These are phyloP conservation scores for Microplitis mediator DNA, from an alignment of 1,140 invertebrate genomes.

Conservation along the genomic window DNA sequence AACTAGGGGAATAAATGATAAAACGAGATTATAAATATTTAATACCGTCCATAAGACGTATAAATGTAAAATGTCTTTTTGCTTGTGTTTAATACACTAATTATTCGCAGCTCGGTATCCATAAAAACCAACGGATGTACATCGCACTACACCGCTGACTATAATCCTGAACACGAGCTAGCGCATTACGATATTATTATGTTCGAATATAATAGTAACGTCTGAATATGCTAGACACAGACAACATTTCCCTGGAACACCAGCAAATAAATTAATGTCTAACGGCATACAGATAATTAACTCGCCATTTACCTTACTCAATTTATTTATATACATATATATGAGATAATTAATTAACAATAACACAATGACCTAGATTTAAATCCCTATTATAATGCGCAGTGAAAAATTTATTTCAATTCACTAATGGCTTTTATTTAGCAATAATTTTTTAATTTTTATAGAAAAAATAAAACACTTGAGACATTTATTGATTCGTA, in stretches of 20 bases:
- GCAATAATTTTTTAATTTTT: too few species aligned
- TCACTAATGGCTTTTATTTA: too few species aligned
- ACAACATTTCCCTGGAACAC: background rate
- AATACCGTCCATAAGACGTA: too few species aligned
- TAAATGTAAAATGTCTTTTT: too few species aligned
- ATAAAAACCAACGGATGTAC: constrained; percentile 17
- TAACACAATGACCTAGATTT: constrained; percentile 4
- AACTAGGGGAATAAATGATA: too few species aligned
- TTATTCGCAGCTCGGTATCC: constrained; percentile 3
- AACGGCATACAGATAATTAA: constrained; percentile 18
- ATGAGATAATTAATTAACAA: constrained; percentile 6
- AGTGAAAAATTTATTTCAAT: background rate
- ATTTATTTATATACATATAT: background rate
- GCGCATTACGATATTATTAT: background rate
- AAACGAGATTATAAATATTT: too few species aligned
- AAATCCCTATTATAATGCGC: background rate
- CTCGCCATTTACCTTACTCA: background rate
- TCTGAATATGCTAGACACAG: background rate
- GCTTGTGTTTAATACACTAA: background rate
- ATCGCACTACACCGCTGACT: too few species aligned
- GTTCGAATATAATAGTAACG: constrained; percentile 14
- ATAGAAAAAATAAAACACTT: background rate
- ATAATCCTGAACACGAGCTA: constrained; percentile 7
- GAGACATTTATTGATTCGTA: constrained; percentile 22
- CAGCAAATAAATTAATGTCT: constrained; percentile 19